Evolutionary conservation across 1,140 invertebrate species (phyloP), one percentile per base, ranked within the genome.

Genomic region (Antheraea pernyi): DNA sequence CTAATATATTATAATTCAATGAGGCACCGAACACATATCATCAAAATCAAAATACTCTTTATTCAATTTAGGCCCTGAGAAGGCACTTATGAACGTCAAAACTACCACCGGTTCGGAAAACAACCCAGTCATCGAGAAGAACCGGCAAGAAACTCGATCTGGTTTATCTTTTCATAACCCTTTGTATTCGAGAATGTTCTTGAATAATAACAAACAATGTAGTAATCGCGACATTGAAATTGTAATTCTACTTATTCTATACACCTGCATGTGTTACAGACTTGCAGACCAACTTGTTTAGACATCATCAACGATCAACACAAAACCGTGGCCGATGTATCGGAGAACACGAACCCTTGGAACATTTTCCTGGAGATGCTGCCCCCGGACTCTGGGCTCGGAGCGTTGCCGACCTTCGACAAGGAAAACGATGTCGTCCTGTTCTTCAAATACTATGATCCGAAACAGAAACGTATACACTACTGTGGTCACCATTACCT

Each of bases 381-480:
- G 19, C 94, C 96, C 22, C 97, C 97, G 2, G 98, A 99, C 89
- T 96, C 95, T 67, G 96, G 95, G 5, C 87, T 95, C 60, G 94
- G 93, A 16, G 91, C 95, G 13, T 92, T 99, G 62, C 97, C 97
- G 16, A 89, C 94, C 0, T 99, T 99, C 91, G 98, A 99, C 87
- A 98, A 98, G 90, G 98, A 99, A 74, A 96, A 96, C 64, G 98
- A 99, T 92, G 98, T 99, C 7, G 94, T 99, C 36, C 90, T 99
- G 67, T 99, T 99, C 93, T 97, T 99, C 88, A 99, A 99, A 93
- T 94, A 98, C 85, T 99, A 99, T 87, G 98, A 99, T 93, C 98
- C 98, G 0, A 97, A 96, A 77, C 96, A 96, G 80, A 98, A 98
- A 86, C 96, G 96, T 67, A 96, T 99, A 71, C 97, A 98, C 83